Conservation (phyloP, 2,888 invertebrate genomes). For the Xestia sexstrigata region DNA sequence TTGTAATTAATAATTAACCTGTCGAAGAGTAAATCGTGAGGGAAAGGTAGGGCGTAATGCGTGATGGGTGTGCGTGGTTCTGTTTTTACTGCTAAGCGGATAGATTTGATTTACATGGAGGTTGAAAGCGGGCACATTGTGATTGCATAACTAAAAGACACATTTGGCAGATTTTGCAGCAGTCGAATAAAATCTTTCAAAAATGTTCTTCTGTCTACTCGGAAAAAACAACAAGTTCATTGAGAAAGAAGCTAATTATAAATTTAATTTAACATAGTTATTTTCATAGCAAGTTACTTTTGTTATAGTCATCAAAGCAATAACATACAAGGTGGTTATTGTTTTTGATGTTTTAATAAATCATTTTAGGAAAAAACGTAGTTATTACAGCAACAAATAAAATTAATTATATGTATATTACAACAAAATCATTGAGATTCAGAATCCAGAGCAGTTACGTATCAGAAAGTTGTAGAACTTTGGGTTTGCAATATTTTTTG, state of each 20-base stretch:
- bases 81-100: conserved; percentile 4
- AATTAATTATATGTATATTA: background rate
- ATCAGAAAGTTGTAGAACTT: background rate
- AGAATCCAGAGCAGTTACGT: background rate
- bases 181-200: background rate
- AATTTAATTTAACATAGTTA: too few species aligned
- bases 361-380: background rate
- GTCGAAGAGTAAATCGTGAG: conserved; percentile 47
- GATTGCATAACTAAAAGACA: background rate
- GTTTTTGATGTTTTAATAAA: background rate
- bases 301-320: background rate
- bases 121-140: background rate
- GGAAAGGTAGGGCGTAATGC: conserved; percentile 18
- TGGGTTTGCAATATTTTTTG: background rate
- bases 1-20: conserved; percentile 59
- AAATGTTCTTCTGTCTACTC: background rate
- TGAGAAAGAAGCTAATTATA: too few species aligned
- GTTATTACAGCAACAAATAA: background rate
- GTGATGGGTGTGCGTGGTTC: conserved; percentile 24
- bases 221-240: background rate
- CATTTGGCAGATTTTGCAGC: too few species aligned
- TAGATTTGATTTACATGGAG: background rate
- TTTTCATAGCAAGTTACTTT: background rate
- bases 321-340: background rate
- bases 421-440: background rate